These are phyloP conservation scores for Aldrovandia affinis DNA, from an alignment of 2,797 vertebrate species.

Conservation along the genomic window DNA sequence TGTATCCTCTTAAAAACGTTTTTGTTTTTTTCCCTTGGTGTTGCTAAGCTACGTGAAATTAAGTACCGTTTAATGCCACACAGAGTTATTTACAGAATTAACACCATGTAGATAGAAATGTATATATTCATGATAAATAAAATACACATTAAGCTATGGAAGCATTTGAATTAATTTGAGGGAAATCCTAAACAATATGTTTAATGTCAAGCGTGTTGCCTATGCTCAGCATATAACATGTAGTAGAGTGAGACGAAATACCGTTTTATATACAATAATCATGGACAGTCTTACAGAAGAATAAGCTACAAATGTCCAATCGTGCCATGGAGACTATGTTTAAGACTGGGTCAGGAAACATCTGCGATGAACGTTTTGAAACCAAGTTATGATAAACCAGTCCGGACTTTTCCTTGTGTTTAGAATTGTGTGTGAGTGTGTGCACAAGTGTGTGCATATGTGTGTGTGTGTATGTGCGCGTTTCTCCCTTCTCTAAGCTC, in stretches of 20 bases:
- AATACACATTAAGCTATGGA: slow-evolving; percentile 6
- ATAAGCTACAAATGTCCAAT: not conserved
- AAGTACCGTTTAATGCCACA: slow-evolving; percentile 19
- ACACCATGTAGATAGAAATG: not conserved
- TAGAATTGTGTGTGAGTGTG: not conserved
- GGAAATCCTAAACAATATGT: not conserved
- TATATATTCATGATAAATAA: not conserved
- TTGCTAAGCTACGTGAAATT: slow-evolving; percentile 19
- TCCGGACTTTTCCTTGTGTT: not conserved
- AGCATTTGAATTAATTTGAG: not conserved
- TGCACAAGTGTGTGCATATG: not conserved
- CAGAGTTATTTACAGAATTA: not conserved
- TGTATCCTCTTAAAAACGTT: not conserved
- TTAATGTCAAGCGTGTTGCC: slow-evolving; percentile 6
- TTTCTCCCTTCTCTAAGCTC: too few relatives aligned
- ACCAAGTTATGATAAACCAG: not conserved
- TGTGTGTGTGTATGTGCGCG: too few relatives aligned
- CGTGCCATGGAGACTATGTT: not conserved
- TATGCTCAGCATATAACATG: not conserved
- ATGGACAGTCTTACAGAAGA: not conserved
- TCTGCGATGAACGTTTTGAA: not conserved
- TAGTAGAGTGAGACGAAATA: not conserved
- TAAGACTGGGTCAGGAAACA: not conserved
- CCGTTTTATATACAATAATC: not conserved
- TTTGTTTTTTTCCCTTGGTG: too few relatives aligned